Percentiles rank a stretch among this genome's conserved stretches.
Conservation (phyloP, 2,113 vertebrate genomes). For the Sakesphorus luctuosus region DNA sequence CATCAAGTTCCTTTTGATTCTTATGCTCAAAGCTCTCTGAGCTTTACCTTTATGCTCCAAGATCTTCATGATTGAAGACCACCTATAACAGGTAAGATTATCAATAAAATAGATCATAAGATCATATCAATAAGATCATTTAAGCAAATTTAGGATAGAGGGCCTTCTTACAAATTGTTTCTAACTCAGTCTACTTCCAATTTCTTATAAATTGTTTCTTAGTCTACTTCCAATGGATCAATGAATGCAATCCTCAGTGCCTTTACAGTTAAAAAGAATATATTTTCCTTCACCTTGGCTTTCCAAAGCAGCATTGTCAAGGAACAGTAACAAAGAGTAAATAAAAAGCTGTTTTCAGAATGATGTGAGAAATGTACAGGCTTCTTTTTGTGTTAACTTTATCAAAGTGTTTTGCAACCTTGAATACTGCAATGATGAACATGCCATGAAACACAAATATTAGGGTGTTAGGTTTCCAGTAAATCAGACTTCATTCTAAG, state of each 20-base stretch:
- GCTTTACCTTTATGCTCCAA: not conserved
- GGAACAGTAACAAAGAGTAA: not conserved
- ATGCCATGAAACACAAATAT: not conserved
- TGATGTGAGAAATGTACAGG: not conserved
- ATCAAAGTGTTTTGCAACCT: not conserved
- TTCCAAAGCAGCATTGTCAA: not conserved
- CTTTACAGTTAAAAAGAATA: not conserved
- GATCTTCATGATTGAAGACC: not conserved
- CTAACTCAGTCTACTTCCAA: not conserved
- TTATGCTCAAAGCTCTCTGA: not conserved
- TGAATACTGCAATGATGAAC: not conserved
- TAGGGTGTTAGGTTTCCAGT: not conserved
- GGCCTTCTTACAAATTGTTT: not conserved
- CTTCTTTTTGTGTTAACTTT: not conserved
- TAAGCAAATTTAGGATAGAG: not conserved
- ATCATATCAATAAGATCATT: not conserved
- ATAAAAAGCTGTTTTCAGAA: not conserved
- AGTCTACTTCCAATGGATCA: not conserved
- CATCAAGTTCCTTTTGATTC: not conserved
- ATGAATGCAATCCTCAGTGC: not conserved
- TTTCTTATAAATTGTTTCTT: too few relatives aligned
- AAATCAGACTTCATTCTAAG: not conserved
- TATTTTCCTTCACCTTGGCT: not conserved
- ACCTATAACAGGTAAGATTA: not conserved
- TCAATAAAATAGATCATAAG: not conserved